Conservation (phyloP, 1,140 invertebrate species). For the Hyles euphorbiae region DNA sequence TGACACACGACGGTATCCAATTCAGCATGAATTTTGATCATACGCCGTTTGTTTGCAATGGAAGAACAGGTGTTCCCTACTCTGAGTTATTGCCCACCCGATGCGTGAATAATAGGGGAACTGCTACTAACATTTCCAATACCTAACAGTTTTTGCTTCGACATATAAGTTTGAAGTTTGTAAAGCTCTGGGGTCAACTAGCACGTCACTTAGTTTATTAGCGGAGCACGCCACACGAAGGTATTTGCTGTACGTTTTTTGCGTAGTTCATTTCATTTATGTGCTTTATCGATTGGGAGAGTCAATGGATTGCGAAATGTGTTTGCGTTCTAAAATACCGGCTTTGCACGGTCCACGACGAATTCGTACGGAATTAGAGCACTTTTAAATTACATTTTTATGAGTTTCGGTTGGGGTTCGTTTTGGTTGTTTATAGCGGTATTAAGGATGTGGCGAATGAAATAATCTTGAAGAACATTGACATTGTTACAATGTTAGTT, state of each 20-base stretch:
- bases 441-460: too few species aligned
- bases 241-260: neutral
- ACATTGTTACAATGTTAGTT: too few species aligned
- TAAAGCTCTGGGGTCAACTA: neutral
- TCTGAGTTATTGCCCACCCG: slow-evolving; percentile 25
- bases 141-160: neutral
- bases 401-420: too few species aligned
- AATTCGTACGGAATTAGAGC: too few species aligned
- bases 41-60: slow-evolving; percentile 24
- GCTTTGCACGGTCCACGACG: neutral
- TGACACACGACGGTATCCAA: slow-evolving; percentile 11
- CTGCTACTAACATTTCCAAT: neutral
- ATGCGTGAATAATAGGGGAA: slow-evolving; percentile 23
- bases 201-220: slow-evolving; percentile 11
- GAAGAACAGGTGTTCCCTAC: slow-evolving; percentile 28
- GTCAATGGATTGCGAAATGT: slow-evolving; percentile 2
- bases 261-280: neutral
- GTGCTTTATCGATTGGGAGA: neutral
- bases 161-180: neutral
- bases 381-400: too few species aligned
- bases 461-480: too few species aligned
- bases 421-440: too few species aligned
- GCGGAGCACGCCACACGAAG: slow-evolving; percentile 1
- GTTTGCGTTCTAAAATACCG: neutral
- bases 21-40: slow-evolving; percentile 21